Evolutionary conservation across 2,888 invertebrate species (phyloP).

Genomic region (Tetrapedia diversipes): DNA sequence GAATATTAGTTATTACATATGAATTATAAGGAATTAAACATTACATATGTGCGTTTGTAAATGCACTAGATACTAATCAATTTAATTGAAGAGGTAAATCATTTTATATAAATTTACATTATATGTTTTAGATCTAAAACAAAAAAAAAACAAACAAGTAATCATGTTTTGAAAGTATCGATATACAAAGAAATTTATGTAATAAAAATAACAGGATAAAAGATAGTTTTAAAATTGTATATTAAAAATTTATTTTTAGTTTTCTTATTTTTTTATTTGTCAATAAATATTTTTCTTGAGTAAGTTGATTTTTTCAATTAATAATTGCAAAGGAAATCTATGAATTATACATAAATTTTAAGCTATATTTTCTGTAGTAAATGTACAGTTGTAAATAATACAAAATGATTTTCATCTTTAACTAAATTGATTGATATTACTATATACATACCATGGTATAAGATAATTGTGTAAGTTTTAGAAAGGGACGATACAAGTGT

Average conservation of each 20-base stretch:
- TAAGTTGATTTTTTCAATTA: slow-evolving; percentile 6
- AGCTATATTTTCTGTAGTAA: slow-evolving; percentile 12
- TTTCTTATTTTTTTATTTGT: neutral
- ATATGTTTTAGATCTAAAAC: slow-evolving; percentile 35
- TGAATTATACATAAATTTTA: neutral
- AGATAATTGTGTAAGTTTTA: slow-evolving; percentile 74
- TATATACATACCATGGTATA: slow-evolving; percentile 75
- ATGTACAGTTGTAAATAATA: slow-evolving; percentile 53
- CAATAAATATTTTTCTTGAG: slow-evolving; percentile 9
- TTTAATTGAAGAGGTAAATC: slow-evolving; percentile 59
- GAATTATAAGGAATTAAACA: slow-evolving; percentile 72
- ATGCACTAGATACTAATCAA: slow-evolving; percentile 62
- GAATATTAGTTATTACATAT: slow-evolving; percentile 76
- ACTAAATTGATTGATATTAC: slow-evolving; percentile 67
- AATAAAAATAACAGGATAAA: slow-evolving; percentile 12
- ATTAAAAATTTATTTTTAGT: slow-evolving; percentile 14
- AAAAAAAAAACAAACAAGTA: neutral
- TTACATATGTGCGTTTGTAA: slow-evolving; percentile 67
- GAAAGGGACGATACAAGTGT: slow-evolving; percentile 68
- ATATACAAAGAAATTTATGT: slow-evolving; percentile 2
- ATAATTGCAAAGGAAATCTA: slow-evolving; percentile 1
- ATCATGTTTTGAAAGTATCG: slow-evolving; percentile 12
- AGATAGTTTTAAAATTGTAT: slow-evolving; percentile 10
- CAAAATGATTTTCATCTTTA: slow-evolving; percentile 62
- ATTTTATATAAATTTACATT: slow-evolving; percentile 60